Evolutionary conservation across 2,113 vertebrate species (phyloP).

Genomic region (Chloebia gouldiae): DNA sequence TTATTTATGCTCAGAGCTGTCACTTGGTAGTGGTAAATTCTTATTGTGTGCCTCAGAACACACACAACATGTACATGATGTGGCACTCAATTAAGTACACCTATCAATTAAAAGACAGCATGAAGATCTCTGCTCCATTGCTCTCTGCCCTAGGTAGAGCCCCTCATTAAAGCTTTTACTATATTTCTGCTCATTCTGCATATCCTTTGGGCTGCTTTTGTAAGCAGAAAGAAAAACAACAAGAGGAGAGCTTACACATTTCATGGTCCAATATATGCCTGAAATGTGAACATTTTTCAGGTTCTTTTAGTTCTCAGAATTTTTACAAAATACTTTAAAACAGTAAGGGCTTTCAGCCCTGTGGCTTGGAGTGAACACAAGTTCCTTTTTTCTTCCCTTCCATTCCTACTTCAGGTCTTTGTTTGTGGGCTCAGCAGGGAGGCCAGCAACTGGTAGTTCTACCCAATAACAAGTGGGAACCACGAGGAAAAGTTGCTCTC

Average conservation of each 20-base stretch:
- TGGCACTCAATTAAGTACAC: slow-evolving; percentile 58
- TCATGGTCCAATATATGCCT: not conserved
- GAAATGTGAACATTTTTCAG: not conserved
- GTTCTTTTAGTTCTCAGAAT: not conserved
- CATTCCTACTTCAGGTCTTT: not conserved
- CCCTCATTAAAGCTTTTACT: slow-evolving; percentile 21
- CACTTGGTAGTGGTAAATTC: slow-evolving; percentile 23
- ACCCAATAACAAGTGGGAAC: not conserved
- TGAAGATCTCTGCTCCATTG: not conserved
- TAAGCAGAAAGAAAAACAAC: not conserved
- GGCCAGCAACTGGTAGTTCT: not conserved
- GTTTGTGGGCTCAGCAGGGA: not conserved
- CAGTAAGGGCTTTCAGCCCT: not conserved
- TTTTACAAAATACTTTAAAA: not conserved
- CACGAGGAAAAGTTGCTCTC: not conserved
- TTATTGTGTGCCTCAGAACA: slow-evolving; percentile 25
- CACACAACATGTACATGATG: slow-evolving; percentile 27
- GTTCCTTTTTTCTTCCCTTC: not conserved
- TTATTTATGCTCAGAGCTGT: slow-evolving; percentile 47
- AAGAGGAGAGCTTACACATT: not conserved
- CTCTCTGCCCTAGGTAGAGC: not conserved
- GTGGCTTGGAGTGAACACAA: not conserved
- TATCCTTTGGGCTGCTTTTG: not conserved
- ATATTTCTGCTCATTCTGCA: not conserved
- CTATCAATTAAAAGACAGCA: slow-evolving; percentile 36